phyloP scores from a whole-genome alignment of 2,888 invertebrate genomes.

The Stratiomys singularior region DNA sequence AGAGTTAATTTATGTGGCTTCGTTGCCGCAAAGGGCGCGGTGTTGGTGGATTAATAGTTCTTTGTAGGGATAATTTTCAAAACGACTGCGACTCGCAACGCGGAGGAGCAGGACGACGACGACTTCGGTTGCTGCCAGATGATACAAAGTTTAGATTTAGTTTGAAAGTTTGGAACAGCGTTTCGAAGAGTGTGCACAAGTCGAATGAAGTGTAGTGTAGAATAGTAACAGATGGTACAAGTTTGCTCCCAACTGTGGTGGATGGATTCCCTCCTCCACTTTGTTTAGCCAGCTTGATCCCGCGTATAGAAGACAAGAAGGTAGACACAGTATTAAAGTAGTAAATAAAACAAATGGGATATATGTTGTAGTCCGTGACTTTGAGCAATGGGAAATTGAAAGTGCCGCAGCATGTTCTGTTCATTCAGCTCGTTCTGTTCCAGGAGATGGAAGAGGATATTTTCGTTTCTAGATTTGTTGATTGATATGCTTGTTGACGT shows the following conservation, averaged over 20 bases:
- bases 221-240: constrained; percentile 18
- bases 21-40: constrained; percentile 4
- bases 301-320: background rate
- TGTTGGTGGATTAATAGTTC: constrained; percentile 32
- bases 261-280: background rate
- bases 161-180: background rate
- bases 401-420: constrained; percentile 4
- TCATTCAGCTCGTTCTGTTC: background rate
- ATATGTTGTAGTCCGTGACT: background rate
- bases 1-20: constrained; percentile 34
- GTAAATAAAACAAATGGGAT: constrained; percentile 21
- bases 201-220: background rate
- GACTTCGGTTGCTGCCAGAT: constrained; percentile 7
- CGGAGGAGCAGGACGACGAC: too few relatives aligned
- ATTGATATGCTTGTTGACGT: constrained; percentile 25
- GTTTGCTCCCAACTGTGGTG: background rate
- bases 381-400: constrained; percentile 11
- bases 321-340: background rate
- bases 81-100: too few relatives aligned
- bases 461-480: background rate
- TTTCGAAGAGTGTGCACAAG: background rate
- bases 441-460: background rate
- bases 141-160: constrained; percentile 28
- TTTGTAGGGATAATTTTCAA: constrained; percentile 27
- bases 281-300: background rate